phyloP scores from a whole-genome alignment of 2,888 invertebrate genomes.

The Melieria picta region DNA sequence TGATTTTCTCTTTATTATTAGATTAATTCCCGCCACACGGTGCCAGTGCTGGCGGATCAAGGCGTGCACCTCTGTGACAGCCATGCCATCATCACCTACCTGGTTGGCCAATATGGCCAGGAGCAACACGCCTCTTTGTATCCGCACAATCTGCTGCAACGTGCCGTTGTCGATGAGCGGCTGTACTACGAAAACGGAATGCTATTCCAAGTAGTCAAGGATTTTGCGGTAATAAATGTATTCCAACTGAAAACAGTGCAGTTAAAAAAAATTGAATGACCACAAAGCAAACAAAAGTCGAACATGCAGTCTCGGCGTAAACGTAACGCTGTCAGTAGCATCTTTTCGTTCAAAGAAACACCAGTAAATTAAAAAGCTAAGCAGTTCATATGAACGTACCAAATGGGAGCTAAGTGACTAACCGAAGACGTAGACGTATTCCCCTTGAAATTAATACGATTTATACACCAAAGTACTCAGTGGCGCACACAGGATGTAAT shows the following conservation, averaged over 20 bases:
- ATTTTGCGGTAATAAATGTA: conserved; percentile 61
- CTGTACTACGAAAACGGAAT: conserved; percentile 67
- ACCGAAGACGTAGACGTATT: no score
- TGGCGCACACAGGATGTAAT: no score
- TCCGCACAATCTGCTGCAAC: conserved; percentile 67
- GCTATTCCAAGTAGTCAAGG: conserved; percentile 63
- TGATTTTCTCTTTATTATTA: conserved; percentile 45
- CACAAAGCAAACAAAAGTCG: no score
- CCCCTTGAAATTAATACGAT: no score
- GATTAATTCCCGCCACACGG: conserved; percentile 68
- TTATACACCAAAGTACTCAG: no score
- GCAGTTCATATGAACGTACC: no score
- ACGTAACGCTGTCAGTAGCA: no score
- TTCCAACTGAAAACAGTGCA: no score
- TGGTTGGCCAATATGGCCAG: conserved; percentile 67
- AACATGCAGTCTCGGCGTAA: no score
- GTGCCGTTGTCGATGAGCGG: conserved; percentile 68
- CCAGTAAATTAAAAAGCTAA: no score
- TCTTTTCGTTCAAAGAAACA: no score
- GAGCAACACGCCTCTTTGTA: conserved; percentile 66
- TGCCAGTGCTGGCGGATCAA: conserved; percentile 68
- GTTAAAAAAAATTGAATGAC: neutral
- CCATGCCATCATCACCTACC: conserved; percentile 66
- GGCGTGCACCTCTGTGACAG: conserved; percentile 67
- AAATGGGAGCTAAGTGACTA: no score